Base-by-base conservation (phyloP, 37 sponge, comb jelly and placozoan genomes). In the Lycopodina hypogea region DNA sequence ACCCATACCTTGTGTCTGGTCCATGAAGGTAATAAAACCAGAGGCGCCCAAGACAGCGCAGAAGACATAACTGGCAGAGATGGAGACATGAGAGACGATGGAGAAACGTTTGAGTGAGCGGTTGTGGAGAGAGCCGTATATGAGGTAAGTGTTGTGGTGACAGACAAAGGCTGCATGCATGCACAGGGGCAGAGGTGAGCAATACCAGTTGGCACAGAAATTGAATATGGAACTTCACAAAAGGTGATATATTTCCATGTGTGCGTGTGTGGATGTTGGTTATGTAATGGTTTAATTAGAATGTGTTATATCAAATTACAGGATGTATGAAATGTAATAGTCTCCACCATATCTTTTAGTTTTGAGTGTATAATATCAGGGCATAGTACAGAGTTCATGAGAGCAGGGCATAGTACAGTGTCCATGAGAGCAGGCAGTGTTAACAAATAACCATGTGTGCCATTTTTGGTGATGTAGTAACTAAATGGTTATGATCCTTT, bases 121-220 rank as follows among this genome's bases (percentile, higher is more conserved):
- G 35, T 80, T 69, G 57, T 72, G 23, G 21, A 94, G 83, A 6
- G 95, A 90, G 55, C 65, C 88, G 67, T 88, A 91, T 51, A 94
- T 90, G 42, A 94, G 89, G 75, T 91, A 90, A 55, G 84, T 94
- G 77, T 94, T 94, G 89, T 94, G 95, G 76, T 94, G 95, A 56
- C 95, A 94, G 26, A 94, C 89, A 70, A 85, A 94, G 36, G 92
- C 92, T 90, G 66, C 0, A 52, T 40, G 62, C 22, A 36, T 7
- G 48, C 63, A 45, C 63, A 57, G 81, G 48, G 57, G 48, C 2
- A 45, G 3, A 29, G 73, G 62, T n/a, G 62, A 34, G 18, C 1
- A 34, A 14, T n/a, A n/a, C 40, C 24, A 40, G 71, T 2, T 30
- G 57, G 28, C 21, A n/a, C 11, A 11, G 65, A 11, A 7, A 29